Evolutionary conservation across 2,888 invertebrate genomes (phyloP), one percentile per base, ranked within the genome.

Genomic region (Cistogaster globosa): DNA sequence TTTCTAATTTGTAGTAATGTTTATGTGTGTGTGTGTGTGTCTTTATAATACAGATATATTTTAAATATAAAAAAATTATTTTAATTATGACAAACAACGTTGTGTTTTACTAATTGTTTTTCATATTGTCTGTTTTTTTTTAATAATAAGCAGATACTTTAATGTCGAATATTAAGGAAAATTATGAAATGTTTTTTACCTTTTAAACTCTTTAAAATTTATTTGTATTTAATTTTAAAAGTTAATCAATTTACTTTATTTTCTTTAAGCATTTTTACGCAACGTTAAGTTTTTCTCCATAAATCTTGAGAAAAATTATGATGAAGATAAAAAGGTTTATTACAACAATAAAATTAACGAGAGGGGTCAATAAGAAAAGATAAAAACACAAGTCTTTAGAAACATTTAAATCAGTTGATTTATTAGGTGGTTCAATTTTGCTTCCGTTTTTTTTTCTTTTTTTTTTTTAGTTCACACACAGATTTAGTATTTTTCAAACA

Each of bases 241-340:
- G 45, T 57, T 63, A 79, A 71, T 68, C 67, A 74, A 82, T 85
- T 82, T 42, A 51, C 67, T 62, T 45, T 32, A 82, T 85, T 82
- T 42, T 57, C 67, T 62, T 45, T 32, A n/a, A 57, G 53, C 48
- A 69, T 83, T 83, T 86, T 83, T 67, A 83, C 69, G 78, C 78
- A 79, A 71, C 79, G 78, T 63, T 79, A 72, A 62, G 20, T 78
- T 82, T 83, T 69, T 55, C 60, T 42, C 4, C 22, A n/a, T n/a
- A 45, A 65, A 55, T 65, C 45, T 77, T 45, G 18, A 26, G 51
- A 18, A 48, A 48, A 32, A 16, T 42, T 58, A 58, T 55, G 18
- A 36, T 58, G 36, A 18, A 69, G 63, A 55, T 60, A 69, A 58
- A 45, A 60, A 22, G 6, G 58, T 68, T 22, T 58, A 62, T 48